Base-by-base conservation (phyloP, 2,888 invertebrate species). In the Antheraea yamamai region DNA sequence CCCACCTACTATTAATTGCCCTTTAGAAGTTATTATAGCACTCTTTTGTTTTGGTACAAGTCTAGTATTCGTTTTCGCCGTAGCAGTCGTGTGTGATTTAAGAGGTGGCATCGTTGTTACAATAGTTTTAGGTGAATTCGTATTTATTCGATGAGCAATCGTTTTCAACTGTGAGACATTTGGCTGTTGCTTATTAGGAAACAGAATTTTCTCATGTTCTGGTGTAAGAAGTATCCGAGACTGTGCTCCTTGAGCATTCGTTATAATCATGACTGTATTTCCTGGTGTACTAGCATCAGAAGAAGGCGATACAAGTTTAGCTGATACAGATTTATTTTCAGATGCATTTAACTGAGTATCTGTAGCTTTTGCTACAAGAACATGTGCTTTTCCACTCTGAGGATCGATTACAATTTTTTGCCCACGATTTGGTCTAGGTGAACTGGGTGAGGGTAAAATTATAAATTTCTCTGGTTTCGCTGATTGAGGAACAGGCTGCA, bases 251-350 rank as follows among this genome's bases (percentile, higher is more conserved):
- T 96, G 96, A 75, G 96, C 95, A 82, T 96, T 95, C 0, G 96
- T 96, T 73, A 96, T 95, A 66, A 96, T 96, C 96, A 96, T 96
- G 47, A 96, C 95, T 75, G 96, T 96, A 81, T 95, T 93, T 14
- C 92, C 92, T n/a, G 93, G 85, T 1, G 92, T 85, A 75, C 81
- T 87, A 16, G 89, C 80, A 47, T 93, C 92, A 1, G 90, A 82
- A 16, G 89, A 85, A 4, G 92, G 85, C 2, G 91, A 88, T 78
- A 93, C 85, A 61, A 95, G 83, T 81, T 93, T 94, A 1, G 94
- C 94, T 66, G 92, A 90, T 79, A 95, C 88, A 73, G 92, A 86
- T 84, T 93, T 91, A 81, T 88, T 91, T 66, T 92, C 91, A 73
- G 87, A 76, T 18, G 85, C 76, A 74, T 76, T 83, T 20, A 86